Evolutionary conservation across 2,888 invertebrate species (phyloP).

Genomic region (Aphrophora alni): DNA sequence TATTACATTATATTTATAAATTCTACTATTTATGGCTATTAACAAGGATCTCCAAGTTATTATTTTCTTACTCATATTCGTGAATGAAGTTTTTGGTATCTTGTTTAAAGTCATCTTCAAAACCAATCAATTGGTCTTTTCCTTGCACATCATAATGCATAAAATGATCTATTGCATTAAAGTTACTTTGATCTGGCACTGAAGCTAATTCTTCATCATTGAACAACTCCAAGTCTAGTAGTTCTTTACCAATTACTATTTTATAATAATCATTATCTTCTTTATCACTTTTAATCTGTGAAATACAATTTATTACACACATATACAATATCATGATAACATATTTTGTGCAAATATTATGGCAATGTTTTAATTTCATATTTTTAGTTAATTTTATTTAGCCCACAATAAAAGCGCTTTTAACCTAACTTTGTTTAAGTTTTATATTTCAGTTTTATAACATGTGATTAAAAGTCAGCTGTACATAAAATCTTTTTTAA

Average conservation of each 20-base stretch:
- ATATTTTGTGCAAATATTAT: background rate
- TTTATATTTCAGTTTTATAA: background rate
- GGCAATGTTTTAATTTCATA: background rate
- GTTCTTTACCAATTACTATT: background rate
- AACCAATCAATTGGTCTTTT: background rate
- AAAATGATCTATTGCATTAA: conserved; percentile 6
- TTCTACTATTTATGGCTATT: background rate
- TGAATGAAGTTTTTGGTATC: background rate
- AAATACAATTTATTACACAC: background rate
- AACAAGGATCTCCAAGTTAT: background rate
- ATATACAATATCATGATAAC: background rate
- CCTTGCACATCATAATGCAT: background rate
- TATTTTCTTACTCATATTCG: background rate
- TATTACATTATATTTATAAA: too few relatives aligned
- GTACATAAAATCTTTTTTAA: background rate
- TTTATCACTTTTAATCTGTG: background rate
- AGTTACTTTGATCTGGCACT: background rate
- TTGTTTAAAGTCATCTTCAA: background rate
- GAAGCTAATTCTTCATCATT: background rate
- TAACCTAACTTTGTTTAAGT: background rate
- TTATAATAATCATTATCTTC: background rate
- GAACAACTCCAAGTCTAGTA: background rate
- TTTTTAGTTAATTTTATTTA: too few relatives aligned
- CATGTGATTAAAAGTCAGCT: background rate
- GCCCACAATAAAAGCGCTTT: background rate